A percentile compares a stretch with the other conserved stretches of the same genome.
These are phyloP conservation scores for Dicycla oo DNA, from an alignment of 2,888 invertebrate species.

Conservation along the genomic window DNA sequence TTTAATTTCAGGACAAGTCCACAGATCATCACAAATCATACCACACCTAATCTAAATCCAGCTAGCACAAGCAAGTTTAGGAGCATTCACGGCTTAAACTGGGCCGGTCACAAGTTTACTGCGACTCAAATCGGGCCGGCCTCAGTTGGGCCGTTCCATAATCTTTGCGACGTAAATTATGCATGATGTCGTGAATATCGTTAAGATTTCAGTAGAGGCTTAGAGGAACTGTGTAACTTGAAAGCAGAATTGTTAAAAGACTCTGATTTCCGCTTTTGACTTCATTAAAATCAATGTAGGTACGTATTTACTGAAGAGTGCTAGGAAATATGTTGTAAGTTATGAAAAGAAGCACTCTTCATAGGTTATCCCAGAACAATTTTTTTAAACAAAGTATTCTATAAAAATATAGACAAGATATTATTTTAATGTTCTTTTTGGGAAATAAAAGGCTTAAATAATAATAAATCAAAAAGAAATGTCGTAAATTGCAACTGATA, in stretches of 20 bases:
- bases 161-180: constrained; percentile 46
- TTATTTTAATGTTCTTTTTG: neutral
- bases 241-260: neutral
- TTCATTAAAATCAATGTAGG: neutral
- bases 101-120: neutral
- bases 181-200: constrained; percentile 36
- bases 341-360: too few species aligned
- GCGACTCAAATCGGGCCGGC: neutral
- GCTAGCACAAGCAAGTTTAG: neutral
- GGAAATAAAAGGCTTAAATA: neutral
- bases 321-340: neutral
- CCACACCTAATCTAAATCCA: neutral
- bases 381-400: too few species aligned
- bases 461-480: neutral
- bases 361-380: neutral
- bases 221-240: neutral
- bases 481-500: neutral
- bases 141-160: neutral
- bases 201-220: constrained; percentile 30
- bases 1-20: neutral
- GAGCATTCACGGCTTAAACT: neutral
- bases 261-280: too few species aligned
- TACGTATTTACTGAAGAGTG: neutral
- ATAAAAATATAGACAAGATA: too few species aligned
- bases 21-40: neutral